Conservation (phyloP, 2,797 vertebrate species). For the Amblyopsis hoosieri region DNA sequence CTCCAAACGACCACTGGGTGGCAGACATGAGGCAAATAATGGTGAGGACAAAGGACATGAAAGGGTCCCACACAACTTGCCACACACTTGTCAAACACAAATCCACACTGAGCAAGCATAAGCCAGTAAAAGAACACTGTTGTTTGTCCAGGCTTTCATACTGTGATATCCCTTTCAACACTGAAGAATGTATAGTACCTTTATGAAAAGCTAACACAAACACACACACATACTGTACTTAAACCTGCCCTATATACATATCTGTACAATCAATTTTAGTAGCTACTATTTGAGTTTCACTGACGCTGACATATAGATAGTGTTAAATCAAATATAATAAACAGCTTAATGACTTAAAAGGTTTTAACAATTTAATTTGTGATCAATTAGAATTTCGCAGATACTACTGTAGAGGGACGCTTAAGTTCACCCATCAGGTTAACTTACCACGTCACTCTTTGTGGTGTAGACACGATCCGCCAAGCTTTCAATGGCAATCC, state of each 20-base stretch:
- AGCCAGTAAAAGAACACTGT: slow-evolving; percentile 1
- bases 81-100: slow-evolving; percentile 1
- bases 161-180: slow-evolving; percentile 5
- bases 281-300: background rate
- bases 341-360: too few species aligned
- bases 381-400: background rate
- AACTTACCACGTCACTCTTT: slow-evolving; percentile 90
- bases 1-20: slow-evolving; percentile 90
- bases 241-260: background rate
- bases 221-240: background rate
- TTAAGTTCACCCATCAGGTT: background rate
- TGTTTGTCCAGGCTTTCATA: slow-evolving; percentile 16
- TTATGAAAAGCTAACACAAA: background rate
- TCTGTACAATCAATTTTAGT: background rate
- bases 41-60: background rate
- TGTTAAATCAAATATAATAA: too few species aligned
- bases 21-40: background rate
- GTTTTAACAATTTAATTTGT: too few species aligned
- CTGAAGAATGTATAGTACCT: background rate
- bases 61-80: slow-evolving; percentile 12
- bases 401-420: background rate
- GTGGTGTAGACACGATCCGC: slow-evolving; percentile 92
- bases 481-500: slow-evolving; percentile 93
- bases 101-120: slow-evolving; percentile 24
- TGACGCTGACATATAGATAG: too few species aligned